Conservation (phyloP, 2,888 invertebrate species). For the Xestia xanthographa region DNA sequence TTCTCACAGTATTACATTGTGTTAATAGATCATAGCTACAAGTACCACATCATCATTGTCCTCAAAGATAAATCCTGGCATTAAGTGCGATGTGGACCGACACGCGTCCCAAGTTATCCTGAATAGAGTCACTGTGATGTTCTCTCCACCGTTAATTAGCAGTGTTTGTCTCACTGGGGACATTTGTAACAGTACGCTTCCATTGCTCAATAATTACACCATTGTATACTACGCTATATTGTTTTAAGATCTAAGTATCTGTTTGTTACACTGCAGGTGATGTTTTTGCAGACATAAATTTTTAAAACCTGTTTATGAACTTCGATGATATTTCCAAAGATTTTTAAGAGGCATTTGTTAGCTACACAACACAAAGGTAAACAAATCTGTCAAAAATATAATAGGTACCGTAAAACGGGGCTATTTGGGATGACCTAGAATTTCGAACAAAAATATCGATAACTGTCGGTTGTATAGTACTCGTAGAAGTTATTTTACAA, state of each 20-base stretch:
- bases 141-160: slow-evolving; percentile 54
- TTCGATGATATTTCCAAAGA: neutral
- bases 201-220: slow-evolving; percentile 52
- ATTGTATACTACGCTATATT: slow-evolving; percentile 31
- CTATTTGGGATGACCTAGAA: no score
- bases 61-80: slow-evolving; percentile 38
- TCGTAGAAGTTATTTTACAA: no score
- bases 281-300: neutral
- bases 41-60: slow-evolving; percentile 29
- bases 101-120: slow-evolving; percentile 25
- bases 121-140: slow-evolving; percentile 41
- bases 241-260: slow-evolving; percentile 23
- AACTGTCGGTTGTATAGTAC: no score
- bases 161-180: slow-evolving; percentile 47
- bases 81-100: slow-evolving; percentile 34
- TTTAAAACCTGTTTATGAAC: neutral
- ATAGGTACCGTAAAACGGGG: no score
- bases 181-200: slow-evolving; percentile 45
- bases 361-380: neutral
- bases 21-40: slow-evolving; percentile 22
- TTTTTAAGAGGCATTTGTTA: neutral
- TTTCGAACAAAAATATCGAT: no score
- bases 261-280: neutral
- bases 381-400: neutral
- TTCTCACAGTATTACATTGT: slow-evolving; percentile 12